Percentiles rank a stretch among this genome's conserved stretches.
Evolutionary conservation across 2,888 invertebrate species (phyloP).

Genomic region (Drosophila diplacantha): DNA sequence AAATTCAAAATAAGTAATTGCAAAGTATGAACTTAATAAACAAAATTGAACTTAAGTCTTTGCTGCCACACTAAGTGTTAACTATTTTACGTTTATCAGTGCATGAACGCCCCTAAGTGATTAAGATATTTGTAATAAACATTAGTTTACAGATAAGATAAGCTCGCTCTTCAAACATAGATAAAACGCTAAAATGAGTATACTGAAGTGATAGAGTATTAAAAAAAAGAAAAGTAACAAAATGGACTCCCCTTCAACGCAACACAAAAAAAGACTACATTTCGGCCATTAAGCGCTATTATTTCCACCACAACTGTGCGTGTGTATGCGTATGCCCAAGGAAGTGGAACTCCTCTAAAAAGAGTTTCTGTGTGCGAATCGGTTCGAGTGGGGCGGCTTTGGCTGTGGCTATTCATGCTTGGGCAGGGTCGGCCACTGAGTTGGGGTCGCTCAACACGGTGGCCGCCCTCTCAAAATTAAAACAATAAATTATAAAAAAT

Average conservation of each 20-base stretch:
- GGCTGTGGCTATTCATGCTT: constrained; percentile 15
- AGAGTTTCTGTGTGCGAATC: constrained; percentile 18
- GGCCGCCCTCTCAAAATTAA: constrained; percentile 56
- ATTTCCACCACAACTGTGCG: constrained; percentile 33
- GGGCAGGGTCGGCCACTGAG: constrained; percentile 19
- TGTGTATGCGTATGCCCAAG: constrained; percentile 23
- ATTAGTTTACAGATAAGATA: constrained; percentile 26
- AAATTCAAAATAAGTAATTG: no score
- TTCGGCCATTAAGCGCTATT: constrained; percentile 16
- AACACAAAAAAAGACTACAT: constrained; percentile 10
- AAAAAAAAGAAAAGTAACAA: neutral
- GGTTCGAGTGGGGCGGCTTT: constrained; percentile 10
- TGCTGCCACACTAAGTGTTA: neutral
- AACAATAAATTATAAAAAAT: constrained; percentile 63
- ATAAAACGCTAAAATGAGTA: constrained; percentile 14
- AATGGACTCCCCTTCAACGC: constrained; percentile 12
- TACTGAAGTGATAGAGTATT: constrained; percentile 1
- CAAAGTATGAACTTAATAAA: neutral
- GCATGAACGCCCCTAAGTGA: constrained; percentile 9
- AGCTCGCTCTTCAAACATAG: constrained; percentile 21
- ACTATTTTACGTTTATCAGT: constrained; percentile 11
- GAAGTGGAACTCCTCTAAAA: constrained; percentile 15
- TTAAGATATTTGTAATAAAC: constrained; percentile 14
- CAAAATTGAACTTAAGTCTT: neutral
- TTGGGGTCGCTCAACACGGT: constrained; percentile 21